Percentiles rank a stretch among this genome's conserved stretches.
Evolutionary conservation across 2,113 vertebrate species (phyloP).

Genomic region (Coptodon bakossiorum): DNA sequence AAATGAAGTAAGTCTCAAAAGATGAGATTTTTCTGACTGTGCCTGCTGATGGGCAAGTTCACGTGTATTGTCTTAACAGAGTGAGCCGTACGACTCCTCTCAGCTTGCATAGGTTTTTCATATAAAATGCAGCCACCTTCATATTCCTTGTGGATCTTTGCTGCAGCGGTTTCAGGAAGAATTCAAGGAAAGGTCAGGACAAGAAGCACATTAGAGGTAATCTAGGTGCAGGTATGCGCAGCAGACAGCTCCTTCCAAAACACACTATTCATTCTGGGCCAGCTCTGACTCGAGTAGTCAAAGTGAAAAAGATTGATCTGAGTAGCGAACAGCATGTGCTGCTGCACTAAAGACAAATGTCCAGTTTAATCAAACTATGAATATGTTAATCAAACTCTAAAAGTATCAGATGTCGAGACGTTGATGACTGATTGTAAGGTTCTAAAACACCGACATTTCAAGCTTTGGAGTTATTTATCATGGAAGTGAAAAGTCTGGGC

Average conservation of each 20-base stretch:
- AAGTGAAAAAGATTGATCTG: conserved; percentile 9
- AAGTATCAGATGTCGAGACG: background rate
- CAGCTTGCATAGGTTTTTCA: conserved; percentile 27
- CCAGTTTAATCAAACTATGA: background rate
- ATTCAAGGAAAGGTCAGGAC: background rate
- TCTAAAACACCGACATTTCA: conserved; percentile 6
- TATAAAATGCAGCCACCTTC: conserved; percentile 30
- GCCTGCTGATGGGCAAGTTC: conserved; percentile 15
- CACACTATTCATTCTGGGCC: background rate
- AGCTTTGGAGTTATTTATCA: conserved; percentile 16
- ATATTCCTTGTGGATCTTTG: conserved; percentile 33
- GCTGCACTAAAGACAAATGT: conserved; percentile 14
- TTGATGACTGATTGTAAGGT: conserved; percentile 15
- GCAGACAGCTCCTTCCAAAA: background rate
- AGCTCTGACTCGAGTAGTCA: background rate
- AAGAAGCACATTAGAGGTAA: conserved; percentile 16
- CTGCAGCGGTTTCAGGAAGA: background rate
- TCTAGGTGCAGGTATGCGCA: conserved; percentile 14
- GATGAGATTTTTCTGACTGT: conserved; percentile 8
- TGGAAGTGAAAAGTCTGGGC: background rate
- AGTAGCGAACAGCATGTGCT: background rate
- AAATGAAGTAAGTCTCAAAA: background rate
- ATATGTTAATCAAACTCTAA: conserved; percentile 8
- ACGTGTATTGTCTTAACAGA: conserved; percentile 17
- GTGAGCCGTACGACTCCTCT: conserved; percentile 1